Conservation (phyloP, 2,113 vertebrate species). For the Loxodonta africana region DNA sequence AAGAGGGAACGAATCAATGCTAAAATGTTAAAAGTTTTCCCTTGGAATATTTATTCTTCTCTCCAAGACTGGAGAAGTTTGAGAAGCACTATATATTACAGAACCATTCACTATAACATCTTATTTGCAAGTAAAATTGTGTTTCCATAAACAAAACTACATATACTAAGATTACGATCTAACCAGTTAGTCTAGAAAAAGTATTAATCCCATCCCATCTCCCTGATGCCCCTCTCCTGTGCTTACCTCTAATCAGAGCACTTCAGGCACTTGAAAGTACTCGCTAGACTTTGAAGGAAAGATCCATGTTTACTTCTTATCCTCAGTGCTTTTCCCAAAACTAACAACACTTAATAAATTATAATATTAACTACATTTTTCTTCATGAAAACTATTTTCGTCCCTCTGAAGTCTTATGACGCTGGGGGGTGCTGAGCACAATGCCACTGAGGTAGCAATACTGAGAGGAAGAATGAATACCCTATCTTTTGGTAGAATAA, state of each 20-base stretch:
- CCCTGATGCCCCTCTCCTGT: background rate
- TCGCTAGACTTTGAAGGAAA: background rate
- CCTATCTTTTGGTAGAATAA: background rate
- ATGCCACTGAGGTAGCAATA: background rate
- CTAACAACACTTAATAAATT: background rate
- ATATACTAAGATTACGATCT: accelerated
- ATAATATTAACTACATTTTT: background rate
- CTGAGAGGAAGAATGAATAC: no score
- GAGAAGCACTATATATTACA: background rate
- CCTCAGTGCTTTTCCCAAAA: background rate
- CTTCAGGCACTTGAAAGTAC: no score
- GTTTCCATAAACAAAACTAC: background rate
- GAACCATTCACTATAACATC: background rate
- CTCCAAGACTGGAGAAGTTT: background rate
- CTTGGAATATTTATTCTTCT: background rate
- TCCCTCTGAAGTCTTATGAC: background rate
- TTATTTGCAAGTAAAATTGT: background rate
- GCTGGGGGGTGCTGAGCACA: background rate
- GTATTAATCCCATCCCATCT: background rate
- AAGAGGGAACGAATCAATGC: background rate
- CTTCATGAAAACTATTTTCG: background rate
- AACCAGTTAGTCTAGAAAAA: no score
- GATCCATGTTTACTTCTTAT: no score
- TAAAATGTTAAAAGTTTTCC: background rate
- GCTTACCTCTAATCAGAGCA: background rate